A percentile compares a stretch with the other conserved stretches of the same genome.
Conservation (phyloP, 2,113 vertebrate genomes). For the Balaeniceps rex region DNA sequence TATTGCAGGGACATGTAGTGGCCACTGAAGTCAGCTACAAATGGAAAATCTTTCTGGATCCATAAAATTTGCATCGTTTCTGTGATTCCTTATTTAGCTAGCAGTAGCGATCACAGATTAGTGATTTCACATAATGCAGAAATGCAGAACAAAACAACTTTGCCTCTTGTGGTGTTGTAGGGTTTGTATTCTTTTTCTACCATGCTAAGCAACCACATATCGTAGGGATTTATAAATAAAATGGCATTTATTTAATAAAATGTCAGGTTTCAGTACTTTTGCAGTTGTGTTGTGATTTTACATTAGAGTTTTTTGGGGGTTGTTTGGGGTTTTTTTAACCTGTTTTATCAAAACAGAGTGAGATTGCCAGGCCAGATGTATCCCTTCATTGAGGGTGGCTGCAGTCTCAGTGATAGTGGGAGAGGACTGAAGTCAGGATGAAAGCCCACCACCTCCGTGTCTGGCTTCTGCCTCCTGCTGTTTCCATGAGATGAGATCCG, state of each 20-base stretch:
- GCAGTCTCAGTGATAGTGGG: neutral
- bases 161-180: neutral
- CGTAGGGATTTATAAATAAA: neutral
- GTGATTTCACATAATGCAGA: neutral
- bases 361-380: neutral
- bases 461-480: neutral
- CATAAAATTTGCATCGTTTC: neutral
- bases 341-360: neutral
- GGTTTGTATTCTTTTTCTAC: neutral
- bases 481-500: neutral
- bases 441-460: rapidly evolving
- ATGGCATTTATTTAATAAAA: neutral
- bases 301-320: neutral
- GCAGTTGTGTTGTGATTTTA: neutral
- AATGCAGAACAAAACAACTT: neutral
- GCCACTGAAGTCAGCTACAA: neutral
- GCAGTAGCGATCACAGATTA: neutral
- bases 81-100: neutral
- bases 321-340: neutral
- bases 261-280: neutral
- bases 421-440: neutral
- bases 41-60: neutral
- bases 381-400: neutral
- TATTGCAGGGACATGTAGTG: neutral
- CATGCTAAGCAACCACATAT: neutral